Percentiles rank a stretch among this genome's conserved stretches.
Evolutionary conservation across 35 echinoderm and acorn worm species (phyloP).

Genomic region (Stichopus chloronotus): DNA sequence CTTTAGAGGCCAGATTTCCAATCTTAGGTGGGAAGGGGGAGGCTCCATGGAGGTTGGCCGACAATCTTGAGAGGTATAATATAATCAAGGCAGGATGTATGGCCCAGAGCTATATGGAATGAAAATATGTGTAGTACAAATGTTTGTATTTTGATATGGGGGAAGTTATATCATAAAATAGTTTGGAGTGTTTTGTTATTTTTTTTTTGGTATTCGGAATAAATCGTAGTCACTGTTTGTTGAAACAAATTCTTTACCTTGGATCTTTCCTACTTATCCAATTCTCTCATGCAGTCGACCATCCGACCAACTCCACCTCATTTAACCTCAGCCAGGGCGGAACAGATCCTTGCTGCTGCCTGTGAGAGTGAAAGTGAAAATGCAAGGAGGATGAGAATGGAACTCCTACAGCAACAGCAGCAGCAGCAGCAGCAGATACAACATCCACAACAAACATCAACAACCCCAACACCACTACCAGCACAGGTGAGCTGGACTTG

Average conservation of each 20-base stretch:
- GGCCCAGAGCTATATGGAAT: neutral
- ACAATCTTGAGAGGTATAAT: neutral
- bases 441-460: conserved; percentile 4
- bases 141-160: neutral
- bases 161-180: neutral
- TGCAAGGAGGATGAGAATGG: conserved; percentile 94
- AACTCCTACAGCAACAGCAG: conserved; percentile 83
- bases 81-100: neutral
- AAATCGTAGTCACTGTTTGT: no score
- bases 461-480: conserved; percentile 28
- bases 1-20: neutral
- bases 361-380: conserved; percentile 99
- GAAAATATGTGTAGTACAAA: neutral
- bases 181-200: no score
- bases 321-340: conserved; percentile 92
- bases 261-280: neutral
- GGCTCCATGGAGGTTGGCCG: neutral
- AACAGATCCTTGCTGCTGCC: conserved; percentile 91
- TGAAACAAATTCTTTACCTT: no score
- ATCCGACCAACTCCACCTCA: conserved; percentile 95
- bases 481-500: conserved; percentile 12
- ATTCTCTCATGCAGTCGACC: conserved; percentile 57
- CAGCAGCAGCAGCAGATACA: conserved; percentile 18
- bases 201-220: no score
- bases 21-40: neutral